Percentiles rank a stretch among this genome's conserved stretches.
These are phyloP conservation scores for Spheniscus mendiculus DNA, from an alignment of 2,113 vertebrate species.

Conservation along the genomic window DNA sequence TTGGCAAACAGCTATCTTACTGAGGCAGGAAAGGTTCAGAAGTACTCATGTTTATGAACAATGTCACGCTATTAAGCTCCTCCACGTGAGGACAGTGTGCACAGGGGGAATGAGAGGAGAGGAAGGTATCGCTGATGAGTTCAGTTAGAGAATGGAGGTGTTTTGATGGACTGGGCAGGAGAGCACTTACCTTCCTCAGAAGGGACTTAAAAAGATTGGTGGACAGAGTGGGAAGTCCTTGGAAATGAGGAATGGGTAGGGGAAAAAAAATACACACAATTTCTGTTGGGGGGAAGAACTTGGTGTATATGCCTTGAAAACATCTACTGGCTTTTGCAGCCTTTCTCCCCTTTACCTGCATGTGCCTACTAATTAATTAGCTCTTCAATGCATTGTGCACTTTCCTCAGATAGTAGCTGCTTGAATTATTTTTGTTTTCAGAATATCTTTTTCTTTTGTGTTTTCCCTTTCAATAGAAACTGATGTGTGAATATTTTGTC, in stretches of 20 bases:
- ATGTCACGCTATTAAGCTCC: not conserved
- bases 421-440: not conserved
- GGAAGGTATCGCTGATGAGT: fast-evolving
- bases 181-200: not conserved
- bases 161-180: not conserved
- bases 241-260: not conserved
- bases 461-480: not conserved
- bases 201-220: not conserved
- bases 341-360: not conserved
- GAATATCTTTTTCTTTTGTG: not conserved
- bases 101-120: not conserved
- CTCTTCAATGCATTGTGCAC: fast-evolving
- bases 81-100: not conserved
- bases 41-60: not conserved
- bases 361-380: not conserved
- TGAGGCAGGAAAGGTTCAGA: not conserved
- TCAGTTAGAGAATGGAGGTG: not conserved
- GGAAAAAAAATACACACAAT: fast-evolving
- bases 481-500: not conserved
- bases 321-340: not conserved
- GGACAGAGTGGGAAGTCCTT: not conserved
- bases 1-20: not conserved
- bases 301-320: not conserved
- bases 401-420: not conserved
- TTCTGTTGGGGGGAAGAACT: not conserved